Evolutionary conservation across 92 coral and sea anemone species (phyloP).

Genomic region (Phenganax stokvisi): DNA sequence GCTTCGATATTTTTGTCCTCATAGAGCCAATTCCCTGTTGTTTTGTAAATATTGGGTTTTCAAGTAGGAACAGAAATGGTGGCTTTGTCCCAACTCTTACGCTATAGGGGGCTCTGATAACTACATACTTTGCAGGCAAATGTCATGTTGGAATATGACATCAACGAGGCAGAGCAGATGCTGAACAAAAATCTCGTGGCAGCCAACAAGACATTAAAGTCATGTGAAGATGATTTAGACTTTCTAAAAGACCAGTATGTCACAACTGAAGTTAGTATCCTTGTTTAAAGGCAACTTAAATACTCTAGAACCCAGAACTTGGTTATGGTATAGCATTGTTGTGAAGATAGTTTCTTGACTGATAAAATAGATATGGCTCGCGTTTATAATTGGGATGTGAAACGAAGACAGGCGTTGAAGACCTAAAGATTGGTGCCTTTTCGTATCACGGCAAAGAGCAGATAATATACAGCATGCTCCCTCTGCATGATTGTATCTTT

Average conservation of each 20-base stretch:
- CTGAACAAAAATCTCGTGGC: slow-evolving; percentile 65
- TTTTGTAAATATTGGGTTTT: not conserved
- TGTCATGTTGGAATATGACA: slow-evolving; percentile 92
- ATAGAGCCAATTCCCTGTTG: no score
- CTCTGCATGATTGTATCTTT: no score
- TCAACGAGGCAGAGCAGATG: slow-evolving; percentile 72
- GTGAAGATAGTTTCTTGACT: not conserved
- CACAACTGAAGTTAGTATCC: slow-evolving; percentile 99
- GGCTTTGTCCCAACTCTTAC: no score
- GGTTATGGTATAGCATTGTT: not conserved
- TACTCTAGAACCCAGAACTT: not conserved
- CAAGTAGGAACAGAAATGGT: not conserved
- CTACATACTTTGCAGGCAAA: slow-evolving; percentile 63
- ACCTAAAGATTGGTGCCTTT: not conserved
- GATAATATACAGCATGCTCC: no score
- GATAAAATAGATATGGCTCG: slow-evolving; percentile 78
- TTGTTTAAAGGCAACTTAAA: slow-evolving; percentile 20
- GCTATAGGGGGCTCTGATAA: no score
- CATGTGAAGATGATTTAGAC: slow-evolving; percentile 72
- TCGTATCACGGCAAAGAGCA: no score
- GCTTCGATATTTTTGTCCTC: no score
- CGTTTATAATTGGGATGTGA: slow-evolving; percentile 98
- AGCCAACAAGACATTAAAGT: slow-evolving; percentile 63
- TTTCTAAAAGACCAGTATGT: slow-evolving; percentile 94
- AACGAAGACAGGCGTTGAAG: slow-evolving; percentile 84